Conservation (phyloP, 2,797 vertebrate genomes). For the Urosaurus nigricauda region DNA sequence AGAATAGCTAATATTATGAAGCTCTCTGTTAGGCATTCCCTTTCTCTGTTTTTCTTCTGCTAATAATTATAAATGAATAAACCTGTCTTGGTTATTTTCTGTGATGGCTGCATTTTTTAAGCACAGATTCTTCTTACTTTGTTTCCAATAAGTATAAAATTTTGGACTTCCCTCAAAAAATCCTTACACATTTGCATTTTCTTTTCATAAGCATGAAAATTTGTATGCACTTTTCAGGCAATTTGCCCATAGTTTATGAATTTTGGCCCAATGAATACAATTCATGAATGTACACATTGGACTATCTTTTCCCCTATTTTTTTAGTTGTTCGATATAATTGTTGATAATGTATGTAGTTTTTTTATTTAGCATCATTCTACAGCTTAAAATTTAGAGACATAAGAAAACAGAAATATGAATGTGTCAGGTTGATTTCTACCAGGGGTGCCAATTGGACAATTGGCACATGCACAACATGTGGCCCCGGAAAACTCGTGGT, state of each 20-base stretch:
- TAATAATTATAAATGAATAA: too few species aligned
- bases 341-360: not conserved
- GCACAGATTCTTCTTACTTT: not conserved
- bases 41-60: too few species aligned
- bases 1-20: not conserved
- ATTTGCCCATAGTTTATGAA: not conserved
- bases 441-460: not conserved
- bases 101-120: not conserved
- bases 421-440: not conserved
- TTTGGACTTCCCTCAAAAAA: not conserved
- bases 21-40: not conserved
- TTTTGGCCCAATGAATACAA: not conserved
- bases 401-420: not conserved
- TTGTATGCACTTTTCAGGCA: not conserved
- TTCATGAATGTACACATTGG: too few species aligned
- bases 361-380: not conserved
- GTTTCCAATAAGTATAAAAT: not conserved
- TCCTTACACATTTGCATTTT: not conserved
- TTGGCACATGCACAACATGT: too few species aligned
- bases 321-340: not conserved
- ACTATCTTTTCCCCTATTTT: not conserved
- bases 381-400: not conserved
- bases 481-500: too few species aligned
- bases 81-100: not conserved
- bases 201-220: not conserved